These are phyloP conservation scores for Galago senegalensis DNA, from an alignment of 2,797 vertebrate species.

Conservation along the genomic window DNA sequence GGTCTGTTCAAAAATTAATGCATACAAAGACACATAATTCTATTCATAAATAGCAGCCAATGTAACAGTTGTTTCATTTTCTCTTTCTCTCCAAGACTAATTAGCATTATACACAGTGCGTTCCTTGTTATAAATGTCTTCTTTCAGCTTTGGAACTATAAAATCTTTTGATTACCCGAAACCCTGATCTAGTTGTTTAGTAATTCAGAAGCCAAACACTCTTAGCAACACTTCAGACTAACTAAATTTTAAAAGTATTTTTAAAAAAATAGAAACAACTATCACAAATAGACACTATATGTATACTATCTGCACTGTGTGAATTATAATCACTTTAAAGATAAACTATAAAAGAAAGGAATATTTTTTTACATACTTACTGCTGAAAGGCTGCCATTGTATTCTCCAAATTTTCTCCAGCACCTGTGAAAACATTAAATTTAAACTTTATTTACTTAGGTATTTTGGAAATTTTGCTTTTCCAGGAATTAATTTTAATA, in stretches of 20 bases:
- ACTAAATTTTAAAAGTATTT: slow-evolving; percentile 4
- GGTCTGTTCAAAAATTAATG: slow-evolving; percentile 27
- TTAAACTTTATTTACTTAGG: slow-evolving; percentile 62
- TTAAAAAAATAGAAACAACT: slow-evolving; percentile 51
- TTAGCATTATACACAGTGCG: slow-evolving; percentile 75
- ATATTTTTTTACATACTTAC: slow-evolving; percentile 91
- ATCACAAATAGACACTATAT: neutral
- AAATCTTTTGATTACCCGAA: slow-evolving; percentile 69
- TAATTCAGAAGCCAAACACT: slow-evolving; percentile 54
- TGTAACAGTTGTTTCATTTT: slow-evolving; percentile 65
- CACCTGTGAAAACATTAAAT: slow-evolving; percentile 91
- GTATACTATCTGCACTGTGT: neutral
- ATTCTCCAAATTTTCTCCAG: slow-evolving; percentile 98
- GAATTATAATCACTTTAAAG: slow-evolving; percentile 44
- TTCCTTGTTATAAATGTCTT: slow-evolving; percentile 72
- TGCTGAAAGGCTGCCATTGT: slow-evolving; percentile 98
- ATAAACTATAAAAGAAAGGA: neutral
- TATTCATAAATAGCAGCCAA: slow-evolving; percentile 40
- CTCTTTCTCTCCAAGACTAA: slow-evolving; percentile 69
- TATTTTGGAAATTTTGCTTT: slow-evolving; percentile 39
- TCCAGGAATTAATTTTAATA: slow-evolving; percentile 37
- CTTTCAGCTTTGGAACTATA: slow-evolving; percentile 61
- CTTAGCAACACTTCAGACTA: slow-evolving; percentile 63
- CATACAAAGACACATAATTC: slow-evolving; percentile 7
- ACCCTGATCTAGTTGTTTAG: slow-evolving; percentile 64